Percentiles rank a stretch among this genome's conserved stretches.
Conservation (phyloP, 2,888 invertebrate genomes). For the Nebria brevicollis region DNA sequence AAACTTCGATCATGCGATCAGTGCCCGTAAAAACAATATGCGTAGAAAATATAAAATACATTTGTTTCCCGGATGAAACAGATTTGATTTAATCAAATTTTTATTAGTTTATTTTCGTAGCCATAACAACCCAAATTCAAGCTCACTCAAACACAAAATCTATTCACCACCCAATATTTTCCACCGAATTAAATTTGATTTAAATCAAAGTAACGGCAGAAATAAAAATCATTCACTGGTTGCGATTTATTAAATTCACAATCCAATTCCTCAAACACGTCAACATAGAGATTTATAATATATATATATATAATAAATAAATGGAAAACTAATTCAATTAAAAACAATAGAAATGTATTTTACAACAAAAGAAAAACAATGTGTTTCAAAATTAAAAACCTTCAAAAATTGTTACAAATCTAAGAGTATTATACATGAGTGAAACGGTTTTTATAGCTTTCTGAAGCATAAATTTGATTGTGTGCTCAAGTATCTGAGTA, state of each 20-base stretch:
- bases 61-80: too few species aligned
- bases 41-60: too few species aligned
- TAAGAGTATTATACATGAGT: neutral
- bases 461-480: neutral
- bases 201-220: neutral
- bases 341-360: neutral
- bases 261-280: neutral
- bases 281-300: neutral
- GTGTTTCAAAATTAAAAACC: neutral
- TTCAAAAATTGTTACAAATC: neutral
- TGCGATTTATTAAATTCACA: neutral
- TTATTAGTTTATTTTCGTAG: too few species aligned
- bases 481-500: neutral
- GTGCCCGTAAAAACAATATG: too few species aligned
- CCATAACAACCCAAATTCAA: too few species aligned
- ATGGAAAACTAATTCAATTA: conserved; percentile 4
- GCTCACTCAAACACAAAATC: too few species aligned
- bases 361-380: neutral
- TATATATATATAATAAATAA: conserved; percentile 14
- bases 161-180: neutral
- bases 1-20: neutral
- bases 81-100: too few species aligned
- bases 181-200: neutral
- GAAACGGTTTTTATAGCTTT: neutral
- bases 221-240: neutral